phyloP scores from a whole-genome alignment of 2,797 vertebrate species.

The Lindbergichthys nudifrons region DNA sequence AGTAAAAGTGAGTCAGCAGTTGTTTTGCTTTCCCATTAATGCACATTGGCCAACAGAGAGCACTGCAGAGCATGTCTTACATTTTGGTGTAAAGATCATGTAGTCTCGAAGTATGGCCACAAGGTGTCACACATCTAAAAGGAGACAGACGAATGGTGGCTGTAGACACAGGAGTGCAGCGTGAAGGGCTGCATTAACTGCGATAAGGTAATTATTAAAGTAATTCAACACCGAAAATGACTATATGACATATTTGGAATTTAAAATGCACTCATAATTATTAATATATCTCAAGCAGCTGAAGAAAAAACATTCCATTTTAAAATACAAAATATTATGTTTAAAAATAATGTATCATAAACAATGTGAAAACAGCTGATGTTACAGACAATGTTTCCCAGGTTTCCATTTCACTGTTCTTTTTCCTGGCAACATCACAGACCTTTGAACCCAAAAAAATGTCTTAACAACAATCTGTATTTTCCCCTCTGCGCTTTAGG shows the following conservation, averaged over 20 bases:
- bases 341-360: background rate
- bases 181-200: background rate
- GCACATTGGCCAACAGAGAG: constrained; percentile 1
- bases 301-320: background rate
- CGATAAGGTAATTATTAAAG: background rate
- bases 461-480: constrained; percentile 4
- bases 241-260: background rate
- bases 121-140: constrained; percentile 67
- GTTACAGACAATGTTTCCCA: background rate
- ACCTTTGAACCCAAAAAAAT: background rate
- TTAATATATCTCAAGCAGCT: background rate
- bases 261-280: background rate
- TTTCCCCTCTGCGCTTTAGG: constrained; percentile 3
- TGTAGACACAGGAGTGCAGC: background rate
- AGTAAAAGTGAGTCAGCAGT: constrained; percentile 4
- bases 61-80: background rate
- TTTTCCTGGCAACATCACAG: constrained; percentile 1
- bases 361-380: background rate
- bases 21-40: background rate
- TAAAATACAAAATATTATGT: background rate
- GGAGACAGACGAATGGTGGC: constrained; percentile 8
- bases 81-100: constrained; percentile 2
- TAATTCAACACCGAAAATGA: background rate
- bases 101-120: constrained; percentile 54
- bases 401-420: constrained; percentile 14